phyloP scores from a whole-genome alignment of 1,140 invertebrate species.

The Grapholita molesta region DNA sequence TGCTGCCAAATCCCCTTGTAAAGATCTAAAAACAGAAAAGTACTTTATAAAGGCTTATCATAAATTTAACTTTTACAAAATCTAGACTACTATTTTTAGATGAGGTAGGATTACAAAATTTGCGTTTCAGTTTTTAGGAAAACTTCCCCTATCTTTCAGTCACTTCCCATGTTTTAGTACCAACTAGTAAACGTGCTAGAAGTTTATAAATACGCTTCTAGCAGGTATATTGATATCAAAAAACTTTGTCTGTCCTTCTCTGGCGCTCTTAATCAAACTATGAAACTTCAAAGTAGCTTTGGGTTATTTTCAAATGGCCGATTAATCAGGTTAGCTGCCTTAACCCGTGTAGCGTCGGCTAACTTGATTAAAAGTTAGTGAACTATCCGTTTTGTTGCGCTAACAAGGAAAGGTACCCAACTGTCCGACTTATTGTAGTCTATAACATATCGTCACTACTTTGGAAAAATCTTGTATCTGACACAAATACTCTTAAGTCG shows the following conservation, averaged over 20 bases:
- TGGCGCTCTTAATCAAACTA: background rate
- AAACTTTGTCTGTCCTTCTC: background rate
- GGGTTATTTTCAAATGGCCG: background rate
- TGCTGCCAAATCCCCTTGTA: constrained; percentile 39
- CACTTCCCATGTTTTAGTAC: background rate
- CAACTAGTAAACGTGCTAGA: background rate
- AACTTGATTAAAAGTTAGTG: background rate
- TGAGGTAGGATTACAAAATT: too few species aligned
- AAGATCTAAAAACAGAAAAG: constrained; percentile 31
- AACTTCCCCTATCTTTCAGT: too few species aligned
- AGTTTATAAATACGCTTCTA: background rate
- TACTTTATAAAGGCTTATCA: too few species aligned
- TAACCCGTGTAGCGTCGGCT: background rate
- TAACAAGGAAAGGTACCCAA: too few species aligned
- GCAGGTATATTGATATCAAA: background rate
- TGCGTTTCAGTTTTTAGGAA: too few species aligned
- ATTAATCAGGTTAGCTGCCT: background rate
- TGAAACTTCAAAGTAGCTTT: background rate
- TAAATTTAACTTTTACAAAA: too few species aligned
- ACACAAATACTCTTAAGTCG: too few species aligned
- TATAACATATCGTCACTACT: too few species aligned
- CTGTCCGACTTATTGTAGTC: too few species aligned
- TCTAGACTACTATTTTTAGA: too few species aligned
- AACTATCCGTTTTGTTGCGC: background rate
- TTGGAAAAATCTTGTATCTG: too few species aligned